Evolutionary conservation across 2,797 vertebrate species (phyloP).

Genomic region (Amphiprion clarkii): DNA sequence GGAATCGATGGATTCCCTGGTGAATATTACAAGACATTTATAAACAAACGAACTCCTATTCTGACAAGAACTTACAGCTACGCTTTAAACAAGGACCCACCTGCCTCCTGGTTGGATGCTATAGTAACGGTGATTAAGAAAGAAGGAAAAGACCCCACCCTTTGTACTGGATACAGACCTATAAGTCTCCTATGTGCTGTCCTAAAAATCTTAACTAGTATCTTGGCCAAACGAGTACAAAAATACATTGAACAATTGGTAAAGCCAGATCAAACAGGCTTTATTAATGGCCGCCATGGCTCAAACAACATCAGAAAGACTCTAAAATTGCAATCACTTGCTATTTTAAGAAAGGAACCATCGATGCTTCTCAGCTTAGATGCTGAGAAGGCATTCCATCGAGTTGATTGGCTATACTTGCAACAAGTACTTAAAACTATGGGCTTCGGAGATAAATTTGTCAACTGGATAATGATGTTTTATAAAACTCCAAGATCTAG

Average conservation of each 20-base stretch:
- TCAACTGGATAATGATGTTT: not conserved
- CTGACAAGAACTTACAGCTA: too few species aligned
- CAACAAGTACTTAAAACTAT: too few species aligned
- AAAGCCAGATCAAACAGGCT: not conserved
- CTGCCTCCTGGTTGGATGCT: too few species aligned
- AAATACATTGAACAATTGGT: not conserved
- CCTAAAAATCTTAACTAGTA: not conserved
- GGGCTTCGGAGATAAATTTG: not conserved
- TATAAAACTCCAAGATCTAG: not conserved
- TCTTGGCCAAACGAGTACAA: not conserved
- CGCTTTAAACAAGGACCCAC: too few species aligned
- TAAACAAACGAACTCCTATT: too few species aligned
- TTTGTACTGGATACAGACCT: too few species aligned
- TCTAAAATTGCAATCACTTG: not conserved
- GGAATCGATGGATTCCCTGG: too few species aligned
- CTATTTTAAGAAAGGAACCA: not conserved
- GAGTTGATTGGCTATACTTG: not conserved
- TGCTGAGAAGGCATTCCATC: too few species aligned
- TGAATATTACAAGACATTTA: too few species aligned
- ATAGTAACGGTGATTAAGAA: too few species aligned
- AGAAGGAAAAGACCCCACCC: too few species aligned
- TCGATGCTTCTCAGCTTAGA: not conserved
- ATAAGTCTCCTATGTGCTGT: not conserved
- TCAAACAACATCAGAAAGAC: not conserved
- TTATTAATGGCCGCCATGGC: not conserved